These are phyloP conservation scores for Macroglossus sobrinus DNA, from an alignment of 2,113 vertebrate species.

Conservation along the genomic window DNA sequence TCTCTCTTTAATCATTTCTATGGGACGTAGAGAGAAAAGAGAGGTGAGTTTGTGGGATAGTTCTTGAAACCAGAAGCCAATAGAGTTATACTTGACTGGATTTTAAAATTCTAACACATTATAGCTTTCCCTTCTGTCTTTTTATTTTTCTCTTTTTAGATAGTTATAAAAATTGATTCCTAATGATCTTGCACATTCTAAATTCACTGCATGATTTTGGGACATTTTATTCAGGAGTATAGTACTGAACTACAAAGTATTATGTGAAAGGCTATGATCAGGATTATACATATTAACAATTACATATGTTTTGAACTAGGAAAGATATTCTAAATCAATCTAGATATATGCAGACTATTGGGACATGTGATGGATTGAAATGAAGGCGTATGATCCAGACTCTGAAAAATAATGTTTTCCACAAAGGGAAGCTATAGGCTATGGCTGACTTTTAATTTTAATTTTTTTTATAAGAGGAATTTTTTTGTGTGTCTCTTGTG, in stretches of 20 bases:
- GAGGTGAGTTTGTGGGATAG: neutral
- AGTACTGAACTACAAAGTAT: neutral
- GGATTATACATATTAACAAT: constrained; percentile 1
- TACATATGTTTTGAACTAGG: neutral
- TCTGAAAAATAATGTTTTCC: neutral
- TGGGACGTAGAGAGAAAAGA: neutral
- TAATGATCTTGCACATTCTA: neutral
- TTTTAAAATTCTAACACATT: neutral
- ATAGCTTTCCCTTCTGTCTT: neutral
- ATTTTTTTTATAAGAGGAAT: neutral
- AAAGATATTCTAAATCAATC: constrained; percentile 32
- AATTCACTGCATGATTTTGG: neutral
- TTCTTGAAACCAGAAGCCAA: neutral
- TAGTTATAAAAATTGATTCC: neutral
- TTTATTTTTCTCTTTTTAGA: neutral
- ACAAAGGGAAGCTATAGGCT: constrained; percentile 57
- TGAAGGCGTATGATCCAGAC: neutral
- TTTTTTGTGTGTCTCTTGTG: constrained; percentile 1
- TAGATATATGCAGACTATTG: neutral
- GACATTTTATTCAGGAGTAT: neutral
- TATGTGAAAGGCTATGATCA: neutral
- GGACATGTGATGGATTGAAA: neutral
- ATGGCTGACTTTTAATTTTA: neutral
- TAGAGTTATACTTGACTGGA: neutral
- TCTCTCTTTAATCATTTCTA: neutral